Percentiles rank a stretch among this genome's conserved stretches.
Evolutionary conservation across 2,888 invertebrate genomes (phyloP).

Genomic region (Mythimna pallens): DNA sequence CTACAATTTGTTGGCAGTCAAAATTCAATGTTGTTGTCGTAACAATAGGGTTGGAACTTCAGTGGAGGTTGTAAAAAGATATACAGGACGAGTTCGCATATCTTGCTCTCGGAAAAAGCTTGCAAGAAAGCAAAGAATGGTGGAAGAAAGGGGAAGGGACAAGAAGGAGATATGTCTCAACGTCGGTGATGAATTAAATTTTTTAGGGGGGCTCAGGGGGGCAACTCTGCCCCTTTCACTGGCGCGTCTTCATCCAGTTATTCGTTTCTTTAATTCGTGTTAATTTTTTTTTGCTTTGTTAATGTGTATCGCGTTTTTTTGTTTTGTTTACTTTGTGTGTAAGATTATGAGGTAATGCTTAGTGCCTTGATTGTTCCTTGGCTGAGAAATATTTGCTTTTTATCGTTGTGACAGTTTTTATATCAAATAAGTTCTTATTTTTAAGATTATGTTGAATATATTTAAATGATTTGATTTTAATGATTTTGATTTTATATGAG

Average conservation of each 20-base stretch:
- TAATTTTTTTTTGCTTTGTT: conserved; percentile 78
- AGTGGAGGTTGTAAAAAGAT: conserved; percentile 58
- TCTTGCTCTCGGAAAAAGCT: conserved; percentile 87
- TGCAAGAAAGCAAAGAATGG: conserved; percentile 90
- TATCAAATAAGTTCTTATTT: not conserved
- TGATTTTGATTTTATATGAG: no score
- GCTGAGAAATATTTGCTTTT: conserved; percentile 1
- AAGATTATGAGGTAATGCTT: not conserved
- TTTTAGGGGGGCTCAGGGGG: conserved; percentile 87
- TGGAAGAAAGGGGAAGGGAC: conserved; percentile 88
- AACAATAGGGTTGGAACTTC: conserved; percentile 58
- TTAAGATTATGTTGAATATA: not conserved
- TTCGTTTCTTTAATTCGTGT: conserved; percentile 87
- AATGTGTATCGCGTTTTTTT: conserved; percentile 67
- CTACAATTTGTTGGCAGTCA: not conserved
- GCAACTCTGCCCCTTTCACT: conserved; percentile 83
- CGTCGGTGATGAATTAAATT: conserved; percentile 90
- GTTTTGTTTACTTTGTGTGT: conserved; percentile 44
- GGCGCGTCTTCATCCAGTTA: conserved; percentile 86
- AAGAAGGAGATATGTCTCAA: conserved; percentile 88
- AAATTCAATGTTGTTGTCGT: conserved; percentile 17
- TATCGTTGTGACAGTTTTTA: no score
- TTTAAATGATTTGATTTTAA: no score
- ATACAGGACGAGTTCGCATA: conserved; percentile 75
- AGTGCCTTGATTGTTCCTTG: not conserved